A percentile compares a stretch with the other conserved stretches of the same genome.
Evolutionary conservation across 2,888 invertebrate species (phyloP).

Genomic region (Coenonympha glycerion): DNA sequence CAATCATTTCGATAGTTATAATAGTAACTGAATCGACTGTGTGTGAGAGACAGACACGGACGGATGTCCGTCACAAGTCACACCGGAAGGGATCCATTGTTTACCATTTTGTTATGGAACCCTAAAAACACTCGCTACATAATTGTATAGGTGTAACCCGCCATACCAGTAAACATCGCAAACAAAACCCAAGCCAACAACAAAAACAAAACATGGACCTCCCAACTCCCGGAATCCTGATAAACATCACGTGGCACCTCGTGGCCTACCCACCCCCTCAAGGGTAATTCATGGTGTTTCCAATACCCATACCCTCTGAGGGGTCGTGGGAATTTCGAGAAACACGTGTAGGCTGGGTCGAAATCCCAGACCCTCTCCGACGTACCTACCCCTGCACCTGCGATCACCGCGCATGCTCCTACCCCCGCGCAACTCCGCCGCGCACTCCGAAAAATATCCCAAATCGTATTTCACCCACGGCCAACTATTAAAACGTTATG

Average conservation of each 20-base stretch:
- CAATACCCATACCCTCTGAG: slow-evolving; percentile 24
- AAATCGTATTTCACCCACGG: slow-evolving; percentile 54
- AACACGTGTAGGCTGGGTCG: slow-evolving; percentile 27
- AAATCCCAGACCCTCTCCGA: slow-evolving; percentile 28
- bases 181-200: not conserved
- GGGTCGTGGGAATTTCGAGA: slow-evolving; percentile 24
- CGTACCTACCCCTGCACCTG: slow-evolving; percentile 32
- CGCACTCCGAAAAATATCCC: slow-evolving; percentile 51
- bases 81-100: too few species aligned
- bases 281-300: slow-evolving; percentile 21
- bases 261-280: slow-evolving; percentile 24
- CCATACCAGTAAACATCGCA: not conserved
- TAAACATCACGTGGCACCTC: not conserved
- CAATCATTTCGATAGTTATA: too few species aligned
- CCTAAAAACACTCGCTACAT: too few species aligned
- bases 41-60: too few species aligned
- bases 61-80: too few species aligned
- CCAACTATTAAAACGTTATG: slow-evolving; percentile 58
- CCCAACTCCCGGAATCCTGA: not conserved
- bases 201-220: slow-evolving; percentile 1
- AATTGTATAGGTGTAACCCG: too few species aligned
- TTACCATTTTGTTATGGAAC: too few species aligned
- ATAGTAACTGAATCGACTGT: too few species aligned
- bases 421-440: slow-evolving; percentile 50
- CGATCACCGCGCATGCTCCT: slow-evolving; percentile 35